Evolutionary conservation across 2,797 vertebrate genomes (phyloP), one percentile per base, ranked within the genome.

Genomic region (Amniataba percoides): DNA sequence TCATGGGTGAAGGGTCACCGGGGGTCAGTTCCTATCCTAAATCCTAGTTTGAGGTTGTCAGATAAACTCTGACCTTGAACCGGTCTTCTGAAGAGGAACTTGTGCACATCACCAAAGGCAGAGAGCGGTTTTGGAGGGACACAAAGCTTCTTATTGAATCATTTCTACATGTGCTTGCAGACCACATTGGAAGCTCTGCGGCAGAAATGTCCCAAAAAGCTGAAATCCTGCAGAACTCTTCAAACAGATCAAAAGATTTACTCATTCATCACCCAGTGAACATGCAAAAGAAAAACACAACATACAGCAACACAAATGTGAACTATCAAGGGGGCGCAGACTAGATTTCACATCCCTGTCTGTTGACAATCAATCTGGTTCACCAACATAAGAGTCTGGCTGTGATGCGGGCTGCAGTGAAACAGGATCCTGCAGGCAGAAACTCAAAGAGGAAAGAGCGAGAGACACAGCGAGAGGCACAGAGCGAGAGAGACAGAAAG

Each of bases 341-440:
- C 79, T 61, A 74, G 60, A 77, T 81, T 88, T 91, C 80, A 78
- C 72, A 87, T 88, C 84, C 64, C 63, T 81, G 74, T 87, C 59
- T 85, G 87, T 88, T 90, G 87, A 91, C 88, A 86, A 84, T 90
- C 86, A 90, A 69, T 90, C 83, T 87, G 87, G 74, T 91, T 89
- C 83, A 77, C 87, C 86, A 83, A 81, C 87, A 87, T 77, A 40
- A 81, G 81, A 88, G 81, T 85, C 76, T 92, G 84, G 83, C 86
- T 88, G 83, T 64, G 77, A 93, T 91, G 89, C 57, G 75, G 88
- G 80, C 76, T 89, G 85, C 85, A 86, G 83, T 88, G 93, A 92
- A 93, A 93, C 82, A 71, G 60, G 89, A 93, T 92, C 92, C 90
- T 67, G 74, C 65, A 77, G 84, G 81, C 84, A 74, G 64, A 81